Evolutionary conservation across 2,888 invertebrate genomes (phyloP), one percentile per base, ranked within the genome.

Genomic region (Lypha dubia): DNA sequence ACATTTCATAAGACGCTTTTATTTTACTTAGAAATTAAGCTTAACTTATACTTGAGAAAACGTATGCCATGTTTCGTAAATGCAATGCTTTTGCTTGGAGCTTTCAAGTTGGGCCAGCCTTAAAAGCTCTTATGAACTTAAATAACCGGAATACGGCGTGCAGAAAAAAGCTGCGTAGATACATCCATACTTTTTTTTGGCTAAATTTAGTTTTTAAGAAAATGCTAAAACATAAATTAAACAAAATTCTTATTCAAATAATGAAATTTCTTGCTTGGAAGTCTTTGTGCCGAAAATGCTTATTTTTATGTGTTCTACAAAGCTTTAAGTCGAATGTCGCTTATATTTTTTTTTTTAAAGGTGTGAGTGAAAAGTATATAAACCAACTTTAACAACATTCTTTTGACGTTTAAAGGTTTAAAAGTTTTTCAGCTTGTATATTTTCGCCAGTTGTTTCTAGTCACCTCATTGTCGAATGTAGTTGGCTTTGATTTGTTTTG

Each of bases 401-500:
- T 70, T 56, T 11, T 8, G 28, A 5, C 28, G 32, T 58, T 44
- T 46, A 44, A 70, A 20, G 56, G 70, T 44, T 56, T 35, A 44
- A 46, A n/a, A n/a, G n/a, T 46, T 58, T 56, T n/a, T 41, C 35
- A 24, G 8, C 62, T 38, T 38, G 35, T 38, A 38, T 22, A 3
- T n/a, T 11, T 22, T 24, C 24, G 13, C 24, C 15, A 53, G 53
- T 38, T 68, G 38, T 28, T 20, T 22, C 20, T 32, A 60, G 44
- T n/a, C 13, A n/a, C 32, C 35, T 28, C 56, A 70, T 20, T 62
- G n/a, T 2, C 38, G 17, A 62, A 46, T 44, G 24, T 53, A 58
- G 56, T 79, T 71, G 35, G 71, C 79, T 79, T 56, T 79, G 63
- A 56, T 20, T 44, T 49, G 13, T 79, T 28, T 35, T 73, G 71